Conservation (phyloP, 2,888 invertebrate genomes). For the Philhelius pedissequus region DNA sequence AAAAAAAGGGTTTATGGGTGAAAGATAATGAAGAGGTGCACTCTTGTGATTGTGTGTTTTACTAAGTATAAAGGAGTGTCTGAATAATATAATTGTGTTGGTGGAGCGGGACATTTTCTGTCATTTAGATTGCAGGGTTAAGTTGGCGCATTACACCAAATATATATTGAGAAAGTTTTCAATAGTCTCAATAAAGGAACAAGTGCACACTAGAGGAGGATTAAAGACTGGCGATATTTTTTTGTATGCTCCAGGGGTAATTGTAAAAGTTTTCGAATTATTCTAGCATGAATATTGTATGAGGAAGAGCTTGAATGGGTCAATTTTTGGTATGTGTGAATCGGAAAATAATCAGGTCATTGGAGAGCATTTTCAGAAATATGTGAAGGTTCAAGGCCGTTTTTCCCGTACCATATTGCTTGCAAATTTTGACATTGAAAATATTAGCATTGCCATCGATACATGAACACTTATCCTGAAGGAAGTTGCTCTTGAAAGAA, state of each 20-base stretch:
- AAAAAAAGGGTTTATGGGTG: neutral
- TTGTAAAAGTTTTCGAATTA: neutral
- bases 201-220: neutral
- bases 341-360: too few species aligned
- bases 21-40: constrained; percentile 9
- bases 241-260: neutral
- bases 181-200: neutral
- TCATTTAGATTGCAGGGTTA: neutral
- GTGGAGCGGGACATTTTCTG: neutral
- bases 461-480: too few species aligned
- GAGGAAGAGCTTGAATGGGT: too few species aligned
- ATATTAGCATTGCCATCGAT: too few species aligned
- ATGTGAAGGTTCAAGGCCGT: too few species aligned
- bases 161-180: neutral
- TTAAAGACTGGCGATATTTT: neutral
- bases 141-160: neutral
- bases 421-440: too few species aligned
- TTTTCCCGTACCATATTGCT: too few species aligned
- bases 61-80: neutral
- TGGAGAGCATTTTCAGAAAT: too few species aligned
- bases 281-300: neutral
- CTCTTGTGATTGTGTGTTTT: constrained; percentile 5
- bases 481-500: too few species aligned
- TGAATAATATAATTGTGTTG: too few species aligned
- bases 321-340: too few species aligned